A percentile compares a stretch with the other conserved stretches of the same genome.
phyloP scores from a whole-genome alignment of 2,113 vertebrate genomes.

The Calidris pugnax region DNA sequence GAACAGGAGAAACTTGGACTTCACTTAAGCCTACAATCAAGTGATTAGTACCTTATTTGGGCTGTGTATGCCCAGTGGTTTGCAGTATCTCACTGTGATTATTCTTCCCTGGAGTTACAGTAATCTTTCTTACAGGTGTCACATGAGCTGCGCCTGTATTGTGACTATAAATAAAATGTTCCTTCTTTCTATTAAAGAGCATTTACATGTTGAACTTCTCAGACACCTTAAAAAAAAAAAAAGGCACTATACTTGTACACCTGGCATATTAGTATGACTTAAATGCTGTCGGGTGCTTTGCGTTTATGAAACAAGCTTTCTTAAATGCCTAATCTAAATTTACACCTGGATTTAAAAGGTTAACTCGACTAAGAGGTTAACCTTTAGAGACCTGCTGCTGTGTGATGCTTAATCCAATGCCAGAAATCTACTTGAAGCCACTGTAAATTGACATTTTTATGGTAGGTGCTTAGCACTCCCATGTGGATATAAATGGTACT shows the following conservation, averaged over 20 bases:
- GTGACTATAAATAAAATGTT: background rate
- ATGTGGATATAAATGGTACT: background rate
- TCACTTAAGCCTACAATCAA: background rate
- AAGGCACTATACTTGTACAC: rapidly evolving
- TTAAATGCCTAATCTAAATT: background rate
- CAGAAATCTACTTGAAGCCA: background rate
- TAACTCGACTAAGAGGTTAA: background rate
- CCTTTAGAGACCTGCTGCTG: background rate
- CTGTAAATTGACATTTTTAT: background rate
- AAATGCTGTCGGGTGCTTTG: background rate
- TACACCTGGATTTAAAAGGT: background rate
- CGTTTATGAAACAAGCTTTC: background rate
- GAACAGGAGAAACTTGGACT: background rate
- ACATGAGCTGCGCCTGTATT: background rate
- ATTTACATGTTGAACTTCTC: background rate
- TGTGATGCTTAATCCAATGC: background rate
- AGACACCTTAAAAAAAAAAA: background rate
- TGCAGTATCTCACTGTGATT: background rate
- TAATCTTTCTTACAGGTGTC: background rate
- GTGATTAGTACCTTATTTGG: background rate
- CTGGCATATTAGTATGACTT: background rate
- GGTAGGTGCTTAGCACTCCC: conserved; percentile 3
- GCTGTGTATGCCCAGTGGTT: background rate
- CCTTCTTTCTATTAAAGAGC: background rate
- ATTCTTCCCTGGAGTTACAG: background rate